These are phyloP conservation scores for Lordiphosa clarofinis DNA, from an alignment of 1,140 invertebrate species.

Conservation along the genomic window DNA sequence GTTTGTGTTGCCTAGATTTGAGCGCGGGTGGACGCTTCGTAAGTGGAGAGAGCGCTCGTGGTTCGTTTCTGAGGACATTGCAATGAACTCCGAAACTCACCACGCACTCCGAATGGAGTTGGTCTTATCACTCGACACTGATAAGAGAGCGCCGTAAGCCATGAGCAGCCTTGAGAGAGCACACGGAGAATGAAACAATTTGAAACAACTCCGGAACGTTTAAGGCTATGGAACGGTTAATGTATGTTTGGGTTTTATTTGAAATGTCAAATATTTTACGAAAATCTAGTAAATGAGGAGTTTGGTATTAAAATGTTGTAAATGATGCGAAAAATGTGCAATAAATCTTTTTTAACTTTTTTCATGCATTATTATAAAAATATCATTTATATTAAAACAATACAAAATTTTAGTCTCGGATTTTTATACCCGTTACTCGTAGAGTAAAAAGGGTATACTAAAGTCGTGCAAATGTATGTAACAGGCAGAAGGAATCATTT, in stretches of 20 bases:
- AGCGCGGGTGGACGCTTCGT: constrained; percentile 47
- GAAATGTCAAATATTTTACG: no score
- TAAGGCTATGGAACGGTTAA: not conserved
- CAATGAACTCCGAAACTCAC: constrained; percentile 62
- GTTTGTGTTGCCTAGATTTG: constrained; percentile 45
- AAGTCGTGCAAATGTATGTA: no score
- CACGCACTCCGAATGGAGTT: constrained; percentile 37
- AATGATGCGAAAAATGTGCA: no score
- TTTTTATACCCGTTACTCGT: no score
- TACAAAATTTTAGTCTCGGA: no score
- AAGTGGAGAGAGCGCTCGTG: constrained; percentile 10
- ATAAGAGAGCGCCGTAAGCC: constrained; percentile 48
- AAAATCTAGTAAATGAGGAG: no score
- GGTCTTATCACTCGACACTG: constrained; percentile 50
- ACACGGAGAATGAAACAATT: constrained; percentile 14
- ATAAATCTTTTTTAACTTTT: no score
- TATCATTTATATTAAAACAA: no score
- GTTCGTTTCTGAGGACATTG: constrained; percentile 10
- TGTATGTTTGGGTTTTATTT: not conserved
- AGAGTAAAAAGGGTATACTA: no score
- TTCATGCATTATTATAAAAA: no score
- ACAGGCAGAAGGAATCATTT: no score
- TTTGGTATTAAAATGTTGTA: no score
- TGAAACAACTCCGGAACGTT: constrained; percentile 1
- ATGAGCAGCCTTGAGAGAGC: constrained; percentile 15